Base-by-base conservation (phyloP, 2,797 vertebrate species). In the Sparus aurata region DNA sequence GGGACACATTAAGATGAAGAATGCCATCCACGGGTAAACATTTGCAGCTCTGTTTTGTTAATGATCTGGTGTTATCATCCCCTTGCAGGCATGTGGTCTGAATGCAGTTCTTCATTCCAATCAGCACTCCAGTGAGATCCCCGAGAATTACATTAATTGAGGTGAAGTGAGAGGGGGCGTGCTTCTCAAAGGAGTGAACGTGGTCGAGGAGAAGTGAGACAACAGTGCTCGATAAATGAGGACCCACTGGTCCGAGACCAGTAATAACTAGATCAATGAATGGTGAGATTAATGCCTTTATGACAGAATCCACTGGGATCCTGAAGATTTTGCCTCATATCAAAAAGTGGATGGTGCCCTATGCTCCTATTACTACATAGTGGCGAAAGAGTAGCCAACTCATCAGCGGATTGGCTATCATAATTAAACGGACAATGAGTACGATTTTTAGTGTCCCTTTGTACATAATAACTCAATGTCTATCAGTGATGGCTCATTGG, bases 41-140 rank as follows among this genome's bases (percentile, higher is more conserved):
- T 89, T 81, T 81, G 49, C 77, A 20, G 79, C 80, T 76, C 62
- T 63, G 78, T 87, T 89, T 85, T 83, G 90, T 92, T 92, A 91
- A 94, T 88, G 85, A 93, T 92, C 87, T 81, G 68, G 43, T 58
- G 75, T 90, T 94, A 93, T 94, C 92, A 12, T 88, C 80, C 74
- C 72, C 87, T 90, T n/a, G 70, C 90, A 95, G 92, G 85, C 89
- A 75, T 78, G 69, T 69, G 61, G 75, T 63, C 80, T 85, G 77
- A 91, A 89, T 86, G 84, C 83, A 77, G 75, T 86, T 90, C 89
- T 83, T 87, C 85, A 88, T 87, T 84, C 69, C 84, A 85, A 90
- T 93, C 83, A 89, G 84, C 47, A 61, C 78, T 84, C 71, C 78
- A 74, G 60, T 62, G 46, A 77, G 71, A 79, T 83, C 84, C 82